A percentile compares a stretch with the other conserved stretches of the same genome.
phyloP scores from a whole-genome alignment of 2,888 invertebrate genomes.

The Volucella bombylans region DNA sequence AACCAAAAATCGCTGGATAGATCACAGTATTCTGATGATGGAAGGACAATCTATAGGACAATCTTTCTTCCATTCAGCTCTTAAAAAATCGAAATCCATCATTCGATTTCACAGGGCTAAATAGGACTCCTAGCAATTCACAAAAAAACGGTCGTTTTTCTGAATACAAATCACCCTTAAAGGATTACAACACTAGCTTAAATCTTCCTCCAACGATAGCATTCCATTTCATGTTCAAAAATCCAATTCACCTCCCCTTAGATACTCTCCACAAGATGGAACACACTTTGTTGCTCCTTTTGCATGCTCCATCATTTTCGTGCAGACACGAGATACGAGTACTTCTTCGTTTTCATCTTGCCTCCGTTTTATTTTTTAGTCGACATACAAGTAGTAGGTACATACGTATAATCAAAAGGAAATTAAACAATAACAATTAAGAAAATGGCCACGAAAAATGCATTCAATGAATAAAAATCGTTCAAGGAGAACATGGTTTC shows the following conservation, averaged over 20 bases:
- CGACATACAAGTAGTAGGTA: constrained; percentile 3
- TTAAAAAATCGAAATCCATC: too few species aligned
- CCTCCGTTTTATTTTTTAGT: not conserved
- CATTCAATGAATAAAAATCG: constrained; percentile 53
- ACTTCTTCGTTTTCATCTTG: not conserved
- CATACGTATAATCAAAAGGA: constrained; percentile 32
- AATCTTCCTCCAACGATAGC: not conserved
- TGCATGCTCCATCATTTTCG: not conserved
- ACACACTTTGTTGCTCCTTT: constrained; percentile 13
- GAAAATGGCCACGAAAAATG: constrained; percentile 68
- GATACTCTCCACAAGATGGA: constrained; percentile 1
- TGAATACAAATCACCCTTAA: too few species aligned
- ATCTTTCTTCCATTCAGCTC: too few species aligned
- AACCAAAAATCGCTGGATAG: not conserved
- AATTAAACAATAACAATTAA: constrained; percentile 72
- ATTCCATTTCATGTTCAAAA: not conserved
- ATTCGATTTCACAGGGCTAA: too few species aligned
- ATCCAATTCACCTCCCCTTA: not conserved
- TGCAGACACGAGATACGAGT: constrained; percentile 1
- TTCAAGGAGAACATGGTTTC: constrained; percentile 63
- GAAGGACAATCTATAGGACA: too few species aligned
- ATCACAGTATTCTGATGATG: not conserved
- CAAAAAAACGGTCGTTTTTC: too few species aligned
- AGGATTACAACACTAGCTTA: not conserved
- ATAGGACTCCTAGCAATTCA: too few species aligned